A percentile compares a stretch with the other conserved stretches of the same genome.
Evolutionary conservation across 2,113 vertebrate genomes (phyloP).

Genomic region (Shinisaurus crocodilurus): DNA sequence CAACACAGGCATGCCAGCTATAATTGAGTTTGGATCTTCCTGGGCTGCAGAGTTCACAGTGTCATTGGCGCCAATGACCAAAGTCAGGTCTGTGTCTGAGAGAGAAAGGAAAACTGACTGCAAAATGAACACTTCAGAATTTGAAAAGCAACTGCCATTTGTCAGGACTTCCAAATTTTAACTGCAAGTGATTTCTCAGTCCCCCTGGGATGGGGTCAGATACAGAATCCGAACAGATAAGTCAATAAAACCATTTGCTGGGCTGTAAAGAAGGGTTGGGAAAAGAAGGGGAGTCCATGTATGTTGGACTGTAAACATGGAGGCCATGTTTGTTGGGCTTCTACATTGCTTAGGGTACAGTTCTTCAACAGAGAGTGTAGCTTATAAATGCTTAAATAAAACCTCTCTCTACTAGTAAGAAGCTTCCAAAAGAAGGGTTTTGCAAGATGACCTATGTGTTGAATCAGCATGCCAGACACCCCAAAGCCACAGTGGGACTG

Average conservation of each 20-base stretch:
- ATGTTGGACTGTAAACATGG: too few species aligned
- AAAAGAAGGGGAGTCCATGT: neutral
- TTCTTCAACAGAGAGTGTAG: neutral
- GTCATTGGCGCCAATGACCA: conserved; percentile 57
- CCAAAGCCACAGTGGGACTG: neutral
- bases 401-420: neutral
- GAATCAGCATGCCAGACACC: neutral
- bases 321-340: neutral
- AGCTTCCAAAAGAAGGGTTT: neutral
- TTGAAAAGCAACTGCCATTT: conserved; percentile 20
- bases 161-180: neutral
- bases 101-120: conserved; percentile 56
- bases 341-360: neutral
- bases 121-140: conserved; percentile 51
- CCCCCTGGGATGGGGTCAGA: neutral
- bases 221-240: neutral
- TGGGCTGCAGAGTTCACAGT: conserved; percentile 61
- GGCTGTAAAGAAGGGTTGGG: neutral
- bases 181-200: neutral
- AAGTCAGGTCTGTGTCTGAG: conserved; percentile 65
- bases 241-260: neutral
- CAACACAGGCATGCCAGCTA: conserved; percentile 35
- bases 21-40: conserved; percentile 61
- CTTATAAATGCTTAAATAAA: neutral
- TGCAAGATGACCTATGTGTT: neutral